Evolutionary conservation across 1,140 invertebrate genomes (phyloP).

Genomic region (Carposina sasakii): DNA sequence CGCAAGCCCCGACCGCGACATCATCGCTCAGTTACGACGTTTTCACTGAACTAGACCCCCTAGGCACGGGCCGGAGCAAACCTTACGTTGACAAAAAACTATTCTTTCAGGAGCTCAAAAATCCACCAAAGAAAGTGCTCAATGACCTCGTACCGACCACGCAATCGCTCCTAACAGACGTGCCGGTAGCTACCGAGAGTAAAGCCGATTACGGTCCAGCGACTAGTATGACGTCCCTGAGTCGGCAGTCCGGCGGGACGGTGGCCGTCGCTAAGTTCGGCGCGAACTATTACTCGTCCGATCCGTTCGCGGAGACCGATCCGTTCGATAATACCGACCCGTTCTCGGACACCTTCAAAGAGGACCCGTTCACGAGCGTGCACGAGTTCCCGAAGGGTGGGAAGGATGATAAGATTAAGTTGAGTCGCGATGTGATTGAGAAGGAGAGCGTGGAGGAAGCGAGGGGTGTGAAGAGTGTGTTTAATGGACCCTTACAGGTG

Average conservation of each 20-base stretch:
- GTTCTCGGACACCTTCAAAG: constrained; percentile 73
- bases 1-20: constrained; percentile 35
- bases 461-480: constrained; percentile 43
- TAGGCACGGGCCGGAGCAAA: constrained; percentile 90
- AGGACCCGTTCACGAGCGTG: constrained; percentile 76
- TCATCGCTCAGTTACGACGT: constrained; percentile 78
- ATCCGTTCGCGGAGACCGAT: constrained; percentile 82
- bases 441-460: constrained; percentile 18
- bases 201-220: constrained; percentile 48
- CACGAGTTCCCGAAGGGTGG: constrained; percentile 57
- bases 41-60: constrained; percentile 92
- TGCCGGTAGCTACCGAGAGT: constrained; percentile 41
- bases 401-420: constrained; percentile 40
- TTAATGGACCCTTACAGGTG: constrained; percentile 78
- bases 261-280: constrained; percentile 55
- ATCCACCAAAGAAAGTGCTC: constrained; percentile 91
- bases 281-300: constrained; percentile 57
- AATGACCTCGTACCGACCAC: constrained; percentile 82
- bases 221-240: constrained; percentile 63
- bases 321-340: constrained; percentile 79
- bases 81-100: constrained; percentile 96
- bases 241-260: constrained; percentile 65
- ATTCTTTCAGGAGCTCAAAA: constrained; percentile 95
- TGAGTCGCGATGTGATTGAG: constrained; percentile 25
- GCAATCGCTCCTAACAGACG: constrained; percentile 47